phyloP scores from a whole-genome alignment of 2,113 vertebrate genomes.

The Pangasianodon gigas region DNA sequence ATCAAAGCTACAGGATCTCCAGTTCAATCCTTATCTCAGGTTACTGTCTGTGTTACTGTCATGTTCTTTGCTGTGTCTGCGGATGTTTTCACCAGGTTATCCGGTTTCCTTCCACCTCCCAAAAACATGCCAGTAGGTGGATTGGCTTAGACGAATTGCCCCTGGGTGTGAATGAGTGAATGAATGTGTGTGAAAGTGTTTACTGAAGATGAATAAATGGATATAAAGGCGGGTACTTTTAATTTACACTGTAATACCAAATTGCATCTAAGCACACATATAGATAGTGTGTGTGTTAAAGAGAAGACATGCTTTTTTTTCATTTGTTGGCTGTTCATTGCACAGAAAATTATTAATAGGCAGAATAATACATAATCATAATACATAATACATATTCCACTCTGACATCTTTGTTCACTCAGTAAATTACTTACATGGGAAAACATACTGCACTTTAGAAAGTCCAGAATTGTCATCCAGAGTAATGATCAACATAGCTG shows the following conservation, averaged over 20 bases:
- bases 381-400: too few species aligned
- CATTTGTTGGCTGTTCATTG: too few species aligned
- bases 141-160: background rate
- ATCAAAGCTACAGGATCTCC: background rate
- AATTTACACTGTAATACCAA: background rate
- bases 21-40: background rate
- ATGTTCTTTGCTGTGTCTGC: background rate
- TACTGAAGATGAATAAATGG: background rate
- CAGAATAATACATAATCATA: too few species aligned
- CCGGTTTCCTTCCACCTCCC: background rate
- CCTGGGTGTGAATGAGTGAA: background rate
- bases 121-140: background rate
- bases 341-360: too few species aligned
- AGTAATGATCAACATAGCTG: background rate
- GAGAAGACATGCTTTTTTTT: too few species aligned
- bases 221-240: background rate
- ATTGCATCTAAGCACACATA: background rate
- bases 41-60: background rate
- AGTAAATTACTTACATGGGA: too few species aligned
- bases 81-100: background rate
- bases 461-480: background rate
- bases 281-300: background rate
- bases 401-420: too few species aligned
- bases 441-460: too few species aligned
- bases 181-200: background rate